Conservation (phyloP, 2,113 vertebrate genomes). For the Festucalex cinctus region DNA sequence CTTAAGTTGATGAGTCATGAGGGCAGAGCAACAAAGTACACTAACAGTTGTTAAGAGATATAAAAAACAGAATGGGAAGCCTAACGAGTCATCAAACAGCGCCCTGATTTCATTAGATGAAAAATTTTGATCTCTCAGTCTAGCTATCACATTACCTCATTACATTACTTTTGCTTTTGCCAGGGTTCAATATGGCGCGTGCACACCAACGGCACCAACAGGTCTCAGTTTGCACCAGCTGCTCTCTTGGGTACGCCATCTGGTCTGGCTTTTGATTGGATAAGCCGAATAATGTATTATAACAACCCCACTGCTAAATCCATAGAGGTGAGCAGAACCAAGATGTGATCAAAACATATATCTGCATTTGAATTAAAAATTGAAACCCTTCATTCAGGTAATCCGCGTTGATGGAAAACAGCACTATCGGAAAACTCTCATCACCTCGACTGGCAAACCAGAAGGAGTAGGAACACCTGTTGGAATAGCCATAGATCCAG, state of each 20-base stretch:
- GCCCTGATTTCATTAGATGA: too few relatives aligned
- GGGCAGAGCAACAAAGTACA: too few relatives aligned
- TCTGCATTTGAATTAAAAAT: not conserved
- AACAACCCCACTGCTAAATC: constrained; percentile 62
- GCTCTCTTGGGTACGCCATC: constrained; percentile 64
- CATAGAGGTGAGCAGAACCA: constrained; percentile 62
- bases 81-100: too few relatives aligned
- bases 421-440: constrained; percentile 66
- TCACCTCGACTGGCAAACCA: constrained; percentile 68
- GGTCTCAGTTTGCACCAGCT: constrained; percentile 69
- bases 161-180: not conserved
- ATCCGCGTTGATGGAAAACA: constrained; percentile 70
- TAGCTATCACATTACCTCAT: not conserved
- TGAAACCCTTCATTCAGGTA: constrained; percentile 45
- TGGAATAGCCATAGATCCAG: constrained; percentile 71
- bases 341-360: not conserved
- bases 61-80: too few relatives aligned
- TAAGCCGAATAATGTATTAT: constrained; percentile 69
- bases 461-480: constrained; percentile 63
- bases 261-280: constrained; percentile 74
- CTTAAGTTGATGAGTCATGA: not conserved
- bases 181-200: constrained; percentile 71
- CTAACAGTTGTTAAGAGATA: too few relatives aligned
- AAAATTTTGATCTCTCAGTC: too few relatives aligned
- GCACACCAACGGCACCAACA: constrained; percentile 64